These are phyloP conservation scores for Enteromius argenteus DNA, from an alignment of 2,797 vertebrate species.

Conservation along the genomic window DNA sequence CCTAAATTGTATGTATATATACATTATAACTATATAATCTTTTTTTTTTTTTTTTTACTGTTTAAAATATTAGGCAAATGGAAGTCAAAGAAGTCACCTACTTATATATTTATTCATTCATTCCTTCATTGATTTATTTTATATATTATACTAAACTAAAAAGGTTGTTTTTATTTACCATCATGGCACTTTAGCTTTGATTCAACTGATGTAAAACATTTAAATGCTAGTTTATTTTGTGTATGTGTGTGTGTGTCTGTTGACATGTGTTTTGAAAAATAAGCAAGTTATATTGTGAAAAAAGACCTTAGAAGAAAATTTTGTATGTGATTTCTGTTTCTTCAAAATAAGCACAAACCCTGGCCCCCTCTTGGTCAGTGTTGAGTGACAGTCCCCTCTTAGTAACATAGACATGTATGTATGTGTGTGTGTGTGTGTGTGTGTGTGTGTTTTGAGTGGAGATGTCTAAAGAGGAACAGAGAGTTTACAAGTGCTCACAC, in stretches of 20 bases:
- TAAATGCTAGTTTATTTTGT: constrained; percentile 78
- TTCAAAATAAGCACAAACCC: background rate
- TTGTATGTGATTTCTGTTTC: background rate
- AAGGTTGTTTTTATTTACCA: constrained; percentile 63
- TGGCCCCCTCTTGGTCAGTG: constrained; percentile 2
- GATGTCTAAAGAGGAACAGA: constrained; percentile 56
- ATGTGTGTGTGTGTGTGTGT: background rate
- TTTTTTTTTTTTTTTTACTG: background rate
- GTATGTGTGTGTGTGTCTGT: constrained; percentile 54
- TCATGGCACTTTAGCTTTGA: constrained; percentile 42
- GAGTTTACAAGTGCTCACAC: constrained; percentile 59
- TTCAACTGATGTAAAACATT: constrained; percentile 75
- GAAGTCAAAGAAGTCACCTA: background rate
- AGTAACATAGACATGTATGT: background rate
- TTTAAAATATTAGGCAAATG: background rate
- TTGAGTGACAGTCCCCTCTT: background rate
- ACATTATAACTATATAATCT: too few species aligned
- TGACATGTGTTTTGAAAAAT: too few species aligned
- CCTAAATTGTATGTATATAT: too few species aligned
- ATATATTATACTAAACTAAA: background rate
- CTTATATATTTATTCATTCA: background rate
- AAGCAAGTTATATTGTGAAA: background rate
- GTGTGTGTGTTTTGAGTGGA: background rate
- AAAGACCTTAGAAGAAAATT: background rate
- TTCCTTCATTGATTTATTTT: background rate